phyloP scores from a whole-genome alignment of 2,888 invertebrate species.

The Phania funesta region DNA sequence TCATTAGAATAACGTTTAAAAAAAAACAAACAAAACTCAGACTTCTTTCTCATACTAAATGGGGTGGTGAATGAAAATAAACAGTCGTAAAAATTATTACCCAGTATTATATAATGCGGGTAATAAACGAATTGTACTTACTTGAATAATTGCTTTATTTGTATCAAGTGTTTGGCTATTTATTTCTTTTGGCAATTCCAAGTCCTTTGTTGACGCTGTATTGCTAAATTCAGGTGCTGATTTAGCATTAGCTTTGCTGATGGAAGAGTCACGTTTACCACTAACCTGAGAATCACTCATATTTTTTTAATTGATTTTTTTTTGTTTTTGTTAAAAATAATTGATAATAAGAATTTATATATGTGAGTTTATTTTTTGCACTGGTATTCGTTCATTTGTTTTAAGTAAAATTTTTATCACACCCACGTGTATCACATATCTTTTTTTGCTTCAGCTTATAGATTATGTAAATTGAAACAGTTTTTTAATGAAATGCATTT shows the following conservation, averaged over 20 bases:
- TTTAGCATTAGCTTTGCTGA: constrained; percentile 31
- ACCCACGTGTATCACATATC: constrained; percentile 51
- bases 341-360: not conserved
- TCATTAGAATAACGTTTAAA: constrained; percentile 1
- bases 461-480: constrained; percentile 27
- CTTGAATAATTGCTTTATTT: constrained; percentile 41
- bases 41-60: not conserved
- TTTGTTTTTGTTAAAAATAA: constrained; percentile 10
- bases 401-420: constrained; percentile 25
- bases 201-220: constrained; percentile 35
- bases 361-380: not conserved
- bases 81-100: not conserved
- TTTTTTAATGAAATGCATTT: constrained; percentile 5
- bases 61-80: constrained; percentile 21
- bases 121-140: constrained; percentile 7
- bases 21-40: not conserved
- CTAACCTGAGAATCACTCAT: constrained; percentile 58
- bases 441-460: not conserved
- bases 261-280: constrained; percentile 36
- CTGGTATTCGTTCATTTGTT: not conserved
- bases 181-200: constrained; percentile 45
- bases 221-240: constrained; percentile 24
- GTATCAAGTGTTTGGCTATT: constrained; percentile 38
- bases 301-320: not conserved
- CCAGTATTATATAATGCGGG: constrained; percentile 45